phyloP scores from a whole-genome alignment of 2,888 invertebrate genomes.

The Microdon myrmicae region DNA sequence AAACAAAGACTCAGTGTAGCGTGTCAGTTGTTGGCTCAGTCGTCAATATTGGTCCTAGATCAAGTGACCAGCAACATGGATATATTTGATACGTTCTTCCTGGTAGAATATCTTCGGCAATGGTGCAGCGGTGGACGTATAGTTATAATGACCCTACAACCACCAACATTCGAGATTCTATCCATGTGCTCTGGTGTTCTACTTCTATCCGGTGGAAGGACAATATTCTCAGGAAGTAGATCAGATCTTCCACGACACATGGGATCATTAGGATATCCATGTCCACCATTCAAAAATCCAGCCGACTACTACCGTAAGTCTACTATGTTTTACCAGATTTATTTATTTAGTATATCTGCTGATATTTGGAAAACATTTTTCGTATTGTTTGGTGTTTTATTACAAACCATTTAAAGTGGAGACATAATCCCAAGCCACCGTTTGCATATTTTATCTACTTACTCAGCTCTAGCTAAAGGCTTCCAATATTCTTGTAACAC shows the following conservation, averaged over 20 bases:
- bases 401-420: too few species aligned
- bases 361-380: too few species aligned
- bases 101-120: conserved; percentile 92
- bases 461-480: too few species aligned
- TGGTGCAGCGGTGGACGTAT: conserved; percentile 82
- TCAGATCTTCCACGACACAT: conserved; percentile 94
- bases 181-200: conserved; percentile 82
- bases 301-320: conserved; percentile 93
- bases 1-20: conserved; percentile 87
- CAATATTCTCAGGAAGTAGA: conserved; percentile 90
- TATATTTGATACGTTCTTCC: conserved; percentile 94
- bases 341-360: too few species aligned
- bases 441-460: too few species aligned
- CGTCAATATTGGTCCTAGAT: conserved; percentile 87
- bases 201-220: conserved; percentile 87
- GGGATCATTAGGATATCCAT: conserved; percentile 88
- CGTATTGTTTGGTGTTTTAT: too few species aligned
- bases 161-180: conserved; percentile 94
- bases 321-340: too few species aligned
- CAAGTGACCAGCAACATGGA: conserved; percentile 78
- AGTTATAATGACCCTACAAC: conserved; percentile 90
- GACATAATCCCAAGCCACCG: too few species aligned
- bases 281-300: conserved; percentile 95
- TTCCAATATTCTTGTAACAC: too few species aligned
- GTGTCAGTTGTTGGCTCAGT: conserved; percentile 86